Conservation (phyloP, 2,113 vertebrate species). For the Tor tambroides region DNA sequence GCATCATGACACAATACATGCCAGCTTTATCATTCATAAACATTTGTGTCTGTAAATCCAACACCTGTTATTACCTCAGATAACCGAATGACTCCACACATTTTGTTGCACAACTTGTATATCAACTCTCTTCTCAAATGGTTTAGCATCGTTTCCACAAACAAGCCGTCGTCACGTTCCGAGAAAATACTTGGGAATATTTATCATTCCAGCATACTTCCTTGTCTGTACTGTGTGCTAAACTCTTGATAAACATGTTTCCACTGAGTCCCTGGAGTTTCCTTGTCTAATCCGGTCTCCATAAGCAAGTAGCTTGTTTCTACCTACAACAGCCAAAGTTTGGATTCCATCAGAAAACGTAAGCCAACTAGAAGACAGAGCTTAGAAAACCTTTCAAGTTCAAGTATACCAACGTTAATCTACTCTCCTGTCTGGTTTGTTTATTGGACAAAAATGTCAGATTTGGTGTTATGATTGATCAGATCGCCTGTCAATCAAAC, state of each 20-base stretch:
- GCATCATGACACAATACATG: neutral
- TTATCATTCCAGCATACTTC: conserved; percentile 2
- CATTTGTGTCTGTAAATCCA: neutral
- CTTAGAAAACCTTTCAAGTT: neutral
- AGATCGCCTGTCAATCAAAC: too few species aligned
- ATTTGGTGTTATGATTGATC: neutral
- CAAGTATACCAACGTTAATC: too few species aligned
- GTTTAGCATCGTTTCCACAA: neutral
- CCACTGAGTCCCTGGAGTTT: neutral
- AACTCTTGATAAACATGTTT: conserved; percentile 14
- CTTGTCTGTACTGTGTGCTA: conserved; percentile 19
- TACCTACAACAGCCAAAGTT: neutral
- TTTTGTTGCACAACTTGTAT: too few species aligned
- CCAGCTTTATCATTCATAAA: neutral
- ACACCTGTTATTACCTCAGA: neutral
- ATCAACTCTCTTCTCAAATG: neutral
- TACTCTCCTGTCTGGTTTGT: too few species aligned
- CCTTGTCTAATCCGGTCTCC: conserved; percentile 34
- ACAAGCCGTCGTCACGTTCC: neutral
- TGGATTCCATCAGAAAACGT: neutral
- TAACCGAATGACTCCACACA: neutral
- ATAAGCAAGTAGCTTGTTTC: neutral
- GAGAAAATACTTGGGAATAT: neutral
- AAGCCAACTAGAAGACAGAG: neutral
- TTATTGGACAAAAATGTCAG: neutral